Conservation (phyloP, 2,888 invertebrate genomes). For the Andrena dorsata region DNA sequence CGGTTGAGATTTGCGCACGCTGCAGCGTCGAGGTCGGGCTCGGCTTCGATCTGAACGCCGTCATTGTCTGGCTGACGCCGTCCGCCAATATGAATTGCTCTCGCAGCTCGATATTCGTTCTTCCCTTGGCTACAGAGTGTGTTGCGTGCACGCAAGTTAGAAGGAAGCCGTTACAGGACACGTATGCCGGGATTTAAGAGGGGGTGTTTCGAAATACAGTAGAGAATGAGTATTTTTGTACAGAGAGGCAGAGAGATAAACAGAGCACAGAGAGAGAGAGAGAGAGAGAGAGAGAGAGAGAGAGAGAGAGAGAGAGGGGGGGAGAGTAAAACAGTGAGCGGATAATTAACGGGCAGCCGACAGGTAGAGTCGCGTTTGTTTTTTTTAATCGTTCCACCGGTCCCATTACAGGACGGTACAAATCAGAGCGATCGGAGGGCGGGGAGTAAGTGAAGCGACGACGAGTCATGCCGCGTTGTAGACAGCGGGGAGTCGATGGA, state of each 20-base stretch:
- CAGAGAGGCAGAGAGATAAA: slow-evolving; percentile 45
- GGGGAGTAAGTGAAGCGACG: slow-evolving; percentile 51
- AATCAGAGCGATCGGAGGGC: slow-evolving; percentile 50
- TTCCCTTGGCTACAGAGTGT: slow-evolving; percentile 96
- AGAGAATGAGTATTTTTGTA: slow-evolving; percentile 16
- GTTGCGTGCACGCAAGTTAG: slow-evolving; percentile 84
- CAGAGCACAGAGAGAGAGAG: slow-evolving; percentile 22
- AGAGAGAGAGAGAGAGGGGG: too few species aligned
- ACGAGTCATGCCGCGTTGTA: slow-evolving; percentile 51
- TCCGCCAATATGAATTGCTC: slow-evolving; percentile 99
- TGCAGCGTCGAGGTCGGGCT: slow-evolving; percentile 91
- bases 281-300: slow-evolving; percentile 11
- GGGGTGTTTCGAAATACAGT: slow-evolving; percentile 15
- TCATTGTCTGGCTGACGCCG: slow-evolving; percentile 99
- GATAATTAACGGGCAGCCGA: slow-evolving; percentile 45
- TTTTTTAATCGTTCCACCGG: slow-evolving; percentile 9
- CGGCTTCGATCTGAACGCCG: slow-evolving; percentile 98
- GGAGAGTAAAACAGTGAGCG: slow-evolving; percentile 7
- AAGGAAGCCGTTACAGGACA: slow-evolving; percentile 73
- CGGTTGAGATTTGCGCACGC: slow-evolving; percentile 87
- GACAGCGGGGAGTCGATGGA: slow-evolving; percentile 29
- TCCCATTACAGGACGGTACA: slow-evolving; percentile 18
- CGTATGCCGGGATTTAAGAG: slow-evolving; percentile 70
- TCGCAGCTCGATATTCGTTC: slow-evolving; percentile 99
- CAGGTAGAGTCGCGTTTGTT: slow-evolving; percentile 8